Conservation (phyloP, 2,113 vertebrate species). For the Cathartes aura region DNA sequence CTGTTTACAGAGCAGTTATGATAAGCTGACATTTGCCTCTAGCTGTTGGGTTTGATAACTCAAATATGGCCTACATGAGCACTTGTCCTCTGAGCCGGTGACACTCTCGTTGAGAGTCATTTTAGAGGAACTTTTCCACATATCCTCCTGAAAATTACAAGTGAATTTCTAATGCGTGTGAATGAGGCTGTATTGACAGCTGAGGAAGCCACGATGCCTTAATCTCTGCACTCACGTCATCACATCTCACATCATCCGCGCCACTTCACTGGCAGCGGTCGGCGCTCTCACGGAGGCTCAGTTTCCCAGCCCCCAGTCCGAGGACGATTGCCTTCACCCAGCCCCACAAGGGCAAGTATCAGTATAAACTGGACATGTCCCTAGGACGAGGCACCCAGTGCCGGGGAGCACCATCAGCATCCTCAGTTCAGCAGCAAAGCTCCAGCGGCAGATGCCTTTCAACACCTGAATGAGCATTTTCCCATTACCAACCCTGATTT, state of each 20-base stretch:
- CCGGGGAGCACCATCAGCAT: fast-evolving
- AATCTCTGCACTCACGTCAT: background rate
- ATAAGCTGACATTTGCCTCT: constrained; percentile 50
- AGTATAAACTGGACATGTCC: background rate
- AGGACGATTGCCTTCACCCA: background rate
- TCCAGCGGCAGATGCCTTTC: background rate
- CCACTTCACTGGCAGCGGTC: fast-evolving
- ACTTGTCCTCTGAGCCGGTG: background rate
- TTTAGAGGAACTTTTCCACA: background rate
- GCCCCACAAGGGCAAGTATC: background rate
- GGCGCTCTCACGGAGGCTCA: fast-evolving
- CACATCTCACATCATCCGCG: fast-evolving
- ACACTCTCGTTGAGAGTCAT: fast-evolving
- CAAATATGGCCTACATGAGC: background rate
- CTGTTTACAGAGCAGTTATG: constrained; percentile 50
- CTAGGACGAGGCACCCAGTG: fast-evolving
- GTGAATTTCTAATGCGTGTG: background rate
- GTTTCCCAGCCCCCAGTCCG: fast-evolving
- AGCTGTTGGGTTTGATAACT: constrained; percentile 43
- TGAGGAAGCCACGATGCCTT: background rate
- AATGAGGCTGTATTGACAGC: background rate
- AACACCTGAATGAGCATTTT: background rate
- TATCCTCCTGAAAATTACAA: background rate
- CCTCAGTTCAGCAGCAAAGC: background rate
- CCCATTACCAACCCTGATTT: background rate